Base-by-base conservation (phyloP, 2,113 vertebrate genomes). In the Myotis lucifugus region DNA sequence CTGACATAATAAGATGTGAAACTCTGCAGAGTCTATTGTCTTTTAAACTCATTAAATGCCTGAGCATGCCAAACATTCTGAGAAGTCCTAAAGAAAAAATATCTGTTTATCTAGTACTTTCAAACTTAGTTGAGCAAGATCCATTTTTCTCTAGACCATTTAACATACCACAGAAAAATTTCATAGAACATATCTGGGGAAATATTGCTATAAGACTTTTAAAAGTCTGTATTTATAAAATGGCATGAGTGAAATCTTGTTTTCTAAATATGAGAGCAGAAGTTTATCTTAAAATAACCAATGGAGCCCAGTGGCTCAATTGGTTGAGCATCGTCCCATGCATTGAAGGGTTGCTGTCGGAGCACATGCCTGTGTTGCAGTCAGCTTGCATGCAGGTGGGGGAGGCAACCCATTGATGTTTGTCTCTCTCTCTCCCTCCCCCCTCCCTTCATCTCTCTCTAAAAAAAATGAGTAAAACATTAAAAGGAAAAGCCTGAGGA, bases 221-320 rank as follows among this genome's bases (percentile, higher is more conserved):
- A 29, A 34, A 97, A 54, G 14, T 85, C 4, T 73, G 4, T 88
- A 23, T 92, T 78, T 94, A 70, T 77, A 17, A 77, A 50, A 40
- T 50, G 48, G 12, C 19, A 66, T 27, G 19, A 56, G 37, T 85
- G 42, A 76, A 95, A 23, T 87, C 37, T 52, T 88, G 2, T 72
- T 40, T 72, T 93, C 6, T 34, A 85, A 77, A 50, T 56, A 14
- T 54, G 7, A 66, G 32, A 90, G 67, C 6, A 90, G 66, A 79
- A 54, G 8, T 88, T 92, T 66, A 81, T 48, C 46, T 83, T 96
- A 87, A 89, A 89, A 59, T 77, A 86, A 83, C 14, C 14, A 87
- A 34, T 85, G 23, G 6, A 73, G 1, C 14, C 64, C 29, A 32
- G 14, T n/a, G 14, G 32, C 14, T 67, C 14, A 66, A 32, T n/a